A percentile compares a stretch with the other conserved stretches of the same genome.
Evolutionary conservation across 2,113 vertebrate species (phyloP).

Genomic region (Carassius carassius): DNA sequence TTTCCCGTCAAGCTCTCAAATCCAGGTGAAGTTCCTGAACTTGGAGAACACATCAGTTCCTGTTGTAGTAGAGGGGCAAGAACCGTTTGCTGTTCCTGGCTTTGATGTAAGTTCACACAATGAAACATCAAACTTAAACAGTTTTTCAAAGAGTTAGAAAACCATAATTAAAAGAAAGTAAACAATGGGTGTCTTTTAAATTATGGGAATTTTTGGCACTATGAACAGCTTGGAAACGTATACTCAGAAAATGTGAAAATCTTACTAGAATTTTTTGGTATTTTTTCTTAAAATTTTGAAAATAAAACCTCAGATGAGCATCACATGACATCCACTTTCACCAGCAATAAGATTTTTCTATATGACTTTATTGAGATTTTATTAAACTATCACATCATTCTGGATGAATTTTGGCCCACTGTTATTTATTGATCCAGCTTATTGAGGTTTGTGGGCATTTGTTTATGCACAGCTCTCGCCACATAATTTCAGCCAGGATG

Average conservation of each 20-base stretch:
- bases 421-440: no score
- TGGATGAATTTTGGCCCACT: no score
- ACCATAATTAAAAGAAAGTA: not conserved
- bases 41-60: not conserved
- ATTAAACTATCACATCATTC: no score
- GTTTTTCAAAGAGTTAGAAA: not conserved
- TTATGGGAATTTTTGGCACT: not conserved
- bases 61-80: conserved; percentile 24
- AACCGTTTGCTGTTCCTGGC: rapidly evolving
- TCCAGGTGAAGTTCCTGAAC: conserved; percentile 85
- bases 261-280: not conserved
- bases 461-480: no score
- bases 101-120: conserved; percentile 58
- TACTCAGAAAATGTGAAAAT: not conserved
- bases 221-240: not conserved
- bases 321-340: no score
- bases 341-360: no score
- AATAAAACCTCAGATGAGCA: no score
- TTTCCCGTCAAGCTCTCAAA: conserved; percentile 73
- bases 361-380: no score
- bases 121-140: not conserved
- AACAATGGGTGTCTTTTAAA: not conserved
- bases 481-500: no score
- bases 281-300: no score
- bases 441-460: no score